Conservation (phyloP, 2,888 invertebrate species). For the Smittia sp. region DNA sequence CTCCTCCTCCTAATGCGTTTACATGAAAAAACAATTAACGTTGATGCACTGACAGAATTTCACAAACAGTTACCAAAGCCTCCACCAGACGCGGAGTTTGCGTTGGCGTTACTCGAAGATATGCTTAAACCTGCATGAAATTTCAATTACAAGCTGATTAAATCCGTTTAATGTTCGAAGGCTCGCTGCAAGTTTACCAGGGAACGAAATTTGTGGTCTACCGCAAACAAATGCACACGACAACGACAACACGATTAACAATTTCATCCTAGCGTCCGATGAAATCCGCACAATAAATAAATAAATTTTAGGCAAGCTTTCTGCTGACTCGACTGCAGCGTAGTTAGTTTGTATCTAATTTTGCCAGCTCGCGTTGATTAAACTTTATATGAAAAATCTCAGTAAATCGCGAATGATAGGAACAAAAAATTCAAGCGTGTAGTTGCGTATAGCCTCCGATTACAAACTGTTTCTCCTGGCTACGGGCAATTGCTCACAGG, state of each 20-base stretch:
- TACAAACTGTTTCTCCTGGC: too few species aligned
- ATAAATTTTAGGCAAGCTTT: too few species aligned
- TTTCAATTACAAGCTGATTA: neutral
- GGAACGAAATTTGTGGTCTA: constrained; percentile 28
- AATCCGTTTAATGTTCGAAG: neutral
- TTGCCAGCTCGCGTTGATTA: too few species aligned
- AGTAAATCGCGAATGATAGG: too few species aligned
- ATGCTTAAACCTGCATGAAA: constrained; percentile 32
- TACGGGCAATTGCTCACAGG: too few species aligned
- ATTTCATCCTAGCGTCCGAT: neutral
- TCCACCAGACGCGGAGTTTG: constrained; percentile 9
- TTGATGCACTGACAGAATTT: neutral
- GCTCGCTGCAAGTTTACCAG: constrained; percentile 24
- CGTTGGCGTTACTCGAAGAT: constrained; percentile 25
- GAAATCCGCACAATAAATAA: neutral
- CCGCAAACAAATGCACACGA: constrained; percentile 25
- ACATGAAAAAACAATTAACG: neutral
- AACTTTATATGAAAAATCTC: too few species aligned
- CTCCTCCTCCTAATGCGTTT: neutral
- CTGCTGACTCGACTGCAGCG: too few species aligned
- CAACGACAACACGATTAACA: constrained; percentile 31
- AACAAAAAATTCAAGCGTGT: too few species aligned
- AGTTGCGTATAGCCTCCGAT: too few species aligned
- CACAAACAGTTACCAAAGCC: constrained; percentile 25
- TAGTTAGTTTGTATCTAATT: too few species aligned